Base-by-base conservation (phyloP, 2,113 vertebrate species). In the Setophaga kirtlandii region DNA sequence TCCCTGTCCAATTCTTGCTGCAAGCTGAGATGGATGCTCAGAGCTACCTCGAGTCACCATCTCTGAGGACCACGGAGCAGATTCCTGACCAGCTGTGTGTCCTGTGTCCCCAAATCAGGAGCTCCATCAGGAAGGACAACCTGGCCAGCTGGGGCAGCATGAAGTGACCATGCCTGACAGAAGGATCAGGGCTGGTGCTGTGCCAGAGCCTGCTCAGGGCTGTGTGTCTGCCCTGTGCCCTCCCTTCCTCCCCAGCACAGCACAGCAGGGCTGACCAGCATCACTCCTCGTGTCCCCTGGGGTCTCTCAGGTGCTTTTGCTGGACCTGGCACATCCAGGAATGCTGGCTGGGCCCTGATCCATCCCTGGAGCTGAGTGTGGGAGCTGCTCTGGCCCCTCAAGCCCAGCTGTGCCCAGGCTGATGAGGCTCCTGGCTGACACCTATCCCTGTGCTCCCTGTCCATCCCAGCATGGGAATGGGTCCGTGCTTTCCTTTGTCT, bases 201-300 rank as follows among this genome's bases (percentile, higher is more conserved):
- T 39, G 67, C 5, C 49, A 44, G 90, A 74, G 53, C 71, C 70
- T 1, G 0, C 20, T 21, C 15, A 19, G 92, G 49, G 58, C 4
- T 3, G 1, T 1, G 31, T 10, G 9, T 4, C 59, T 4, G 0
- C 68, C 6, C 71, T 3, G 5, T 12, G 44, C 4, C 15, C 28
- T 31, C 21, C 9, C 10, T 42, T 25, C 19, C 56, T 12, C 23
- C 4, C 33, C 73, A 65, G 70, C 23, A 7, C 68, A 35, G 35
- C 3, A 0, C 46, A 19, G 31, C 70, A 42, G 42, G 23, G 50
- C 31, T 3, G 2, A 0, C 39, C 8, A 18, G 17, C 39, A 13
- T 8, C 39, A 1, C 5, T 5, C 19, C 65, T 50, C 5, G 1
- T 18, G 56, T 25, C 73, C 1, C 6, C 0, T 4, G 77, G 30